Evolutionary conservation across 2,888 invertebrate species (phyloP), one percentile per base, ranked within the genome.

Genomic region (Mactromeris polynyma): DNA sequence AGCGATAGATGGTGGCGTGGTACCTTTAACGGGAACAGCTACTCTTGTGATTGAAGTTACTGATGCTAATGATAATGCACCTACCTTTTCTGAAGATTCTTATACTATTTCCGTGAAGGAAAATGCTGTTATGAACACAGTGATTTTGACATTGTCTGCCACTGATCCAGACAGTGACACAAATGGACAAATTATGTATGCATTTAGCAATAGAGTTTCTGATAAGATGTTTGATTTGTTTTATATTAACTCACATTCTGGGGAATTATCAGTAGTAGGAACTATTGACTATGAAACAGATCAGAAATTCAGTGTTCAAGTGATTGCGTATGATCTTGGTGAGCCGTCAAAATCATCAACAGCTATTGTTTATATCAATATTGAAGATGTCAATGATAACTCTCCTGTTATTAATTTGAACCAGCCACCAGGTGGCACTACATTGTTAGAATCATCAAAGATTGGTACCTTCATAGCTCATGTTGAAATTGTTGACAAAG

Each of bases 391-490:
- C 0, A 97, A 98, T 93, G 99, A 99, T 97, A 99, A 99, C 96
- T 98, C 98, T 0, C 98, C 98, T 85, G 97, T 98, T 9, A 97
- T 98, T 0, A 98, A 98, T 93, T 98, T 98, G 31, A 98, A 98
- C 96, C 97, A 99, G 87, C 98, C 98, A 92, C 98, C 98, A 94
- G 99, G 99, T 96, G 98, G 98, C 1, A 96, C 96, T 38, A 88
- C 94, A 40, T 95, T 97, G 14, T 89, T 92, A 11, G 97, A 97
- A 93, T 94, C 99, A 96, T 98, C 99, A 0, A 98, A 97, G 86
- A 98, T 98, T 96, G 98, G 98, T 40, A 98, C 98, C 51, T 98
- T 99, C 42, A 99, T 99, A 0, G 99, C 99, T 0, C 99, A 99
- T 7, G 98, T 99, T 9, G 98, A 98, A 0, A 98, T 99, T 0